These are phyloP conservation scores for Bufo bufo DNA, from an alignment of 2,113 vertebrate genomes.

Conservation along the genomic window DNA sequence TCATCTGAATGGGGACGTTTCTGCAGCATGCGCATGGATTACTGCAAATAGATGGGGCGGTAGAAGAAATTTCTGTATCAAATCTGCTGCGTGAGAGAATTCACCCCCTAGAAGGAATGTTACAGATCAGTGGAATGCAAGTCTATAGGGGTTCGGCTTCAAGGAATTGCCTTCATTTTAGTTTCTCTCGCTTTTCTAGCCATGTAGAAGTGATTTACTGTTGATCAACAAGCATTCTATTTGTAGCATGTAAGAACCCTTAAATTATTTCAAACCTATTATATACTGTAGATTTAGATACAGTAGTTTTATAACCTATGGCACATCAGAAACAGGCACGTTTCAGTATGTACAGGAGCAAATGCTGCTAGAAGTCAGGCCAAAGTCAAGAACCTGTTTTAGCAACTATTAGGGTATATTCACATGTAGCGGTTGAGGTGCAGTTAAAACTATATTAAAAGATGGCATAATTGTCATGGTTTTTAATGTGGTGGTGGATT, in stretches of 20 bases:
- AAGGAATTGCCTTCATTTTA: not conserved
- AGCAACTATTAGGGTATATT: not conserved
- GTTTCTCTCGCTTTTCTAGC: not conserved
- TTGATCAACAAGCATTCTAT: not conserved
- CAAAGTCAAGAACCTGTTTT: not conserved
- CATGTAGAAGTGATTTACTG: not conserved
- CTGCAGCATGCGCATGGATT: not conserved
- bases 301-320: constrained; percentile 25
- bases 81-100: not conserved
- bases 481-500: too few relatives aligned
- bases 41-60: not conserved
- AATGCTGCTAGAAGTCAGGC: not conserved
- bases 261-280: not conserved
- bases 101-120: not conserved
- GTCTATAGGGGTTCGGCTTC: not conserved
- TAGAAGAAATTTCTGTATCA: not conserved
- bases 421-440: too few relatives aligned
- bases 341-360: not conserved
- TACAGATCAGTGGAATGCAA: not conserved
- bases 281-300: not conserved
- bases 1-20: not conserved
- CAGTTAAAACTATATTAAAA: too few relatives aligned
- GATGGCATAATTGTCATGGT: too few relatives aligned
- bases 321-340: not conserved
- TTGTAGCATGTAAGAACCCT: not conserved